Evolutionary conservation across 2,888 invertebrate genomes (phyloP).

Genomic region (Mamestra brassicae): DNA sequence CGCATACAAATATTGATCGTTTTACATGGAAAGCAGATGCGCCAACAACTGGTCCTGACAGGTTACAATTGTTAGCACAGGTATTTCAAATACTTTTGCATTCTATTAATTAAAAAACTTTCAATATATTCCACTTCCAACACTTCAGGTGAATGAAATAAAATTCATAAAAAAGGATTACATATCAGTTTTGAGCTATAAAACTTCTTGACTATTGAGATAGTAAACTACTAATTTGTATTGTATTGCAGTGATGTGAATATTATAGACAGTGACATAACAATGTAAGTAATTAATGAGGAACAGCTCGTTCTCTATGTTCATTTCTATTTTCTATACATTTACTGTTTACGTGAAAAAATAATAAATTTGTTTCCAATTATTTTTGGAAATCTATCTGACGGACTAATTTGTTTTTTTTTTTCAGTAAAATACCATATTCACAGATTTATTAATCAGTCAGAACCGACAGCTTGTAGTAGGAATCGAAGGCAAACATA

Average conservation of each 20-base stretch:
- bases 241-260: constrained; percentile 20
- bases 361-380: no score
- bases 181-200: constrained; percentile 21
- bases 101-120: constrained; percentile 34
- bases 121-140: constrained; percentile 20
- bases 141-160: constrained; percentile 20
- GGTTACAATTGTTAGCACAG: constrained; percentile 40
- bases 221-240: constrained; percentile 15
- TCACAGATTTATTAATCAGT: constrained; percentile 60
- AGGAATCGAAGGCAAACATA: constrained; percentile 63
- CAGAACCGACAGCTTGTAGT: constrained; percentile 56
- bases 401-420: no score
- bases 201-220: constrained; percentile 16
- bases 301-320: constrained; percentile 31
- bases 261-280: constrained; percentile 21
- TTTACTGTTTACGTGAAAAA: no score
- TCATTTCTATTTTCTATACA: no score
- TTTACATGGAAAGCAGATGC: constrained; percentile 63
- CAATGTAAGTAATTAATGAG: constrained; percentile 41
- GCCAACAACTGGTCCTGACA: constrained; percentile 49
- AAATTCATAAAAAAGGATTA: constrained; percentile 30
- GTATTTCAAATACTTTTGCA: constrained; percentile 40
- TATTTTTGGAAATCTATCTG: no score
- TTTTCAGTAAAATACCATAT: no score
- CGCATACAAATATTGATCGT: constrained; percentile 54